phyloP scores from a whole-genome alignment of 2,113 vertebrate species.

The Ranitomeya variabilis region DNA sequence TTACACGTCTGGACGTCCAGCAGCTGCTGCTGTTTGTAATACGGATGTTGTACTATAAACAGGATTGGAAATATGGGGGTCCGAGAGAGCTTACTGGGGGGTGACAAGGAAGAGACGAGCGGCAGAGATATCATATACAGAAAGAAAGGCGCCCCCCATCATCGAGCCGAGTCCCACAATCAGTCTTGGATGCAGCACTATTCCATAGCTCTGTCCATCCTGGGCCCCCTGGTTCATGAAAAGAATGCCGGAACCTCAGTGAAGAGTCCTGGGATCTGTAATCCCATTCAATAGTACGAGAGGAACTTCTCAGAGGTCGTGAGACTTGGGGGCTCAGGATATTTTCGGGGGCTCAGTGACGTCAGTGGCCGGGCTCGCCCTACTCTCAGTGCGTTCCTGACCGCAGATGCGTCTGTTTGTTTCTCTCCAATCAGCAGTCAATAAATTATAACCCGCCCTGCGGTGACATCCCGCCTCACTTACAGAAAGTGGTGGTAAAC shows the following conservation, averaged over 20 bases:
- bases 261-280: not conserved
- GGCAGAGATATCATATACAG: too few species aligned
- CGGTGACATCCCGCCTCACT: not conserved
- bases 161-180: too few species aligned
- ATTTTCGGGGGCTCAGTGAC: too few species aligned
- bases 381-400: not conserved
- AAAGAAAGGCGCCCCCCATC: too few species aligned
- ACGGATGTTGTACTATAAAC: not conserved
- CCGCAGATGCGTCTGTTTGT: slow-evolving; percentile 26
- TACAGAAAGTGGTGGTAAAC: not conserved
- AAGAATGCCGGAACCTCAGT: not conserved
- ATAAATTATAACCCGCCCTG: not conserved
- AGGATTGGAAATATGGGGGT: not conserved
- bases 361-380: not conserved
- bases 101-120: too few species aligned
- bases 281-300: not conserved
- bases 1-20: not conserved
- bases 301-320: too few species aligned
- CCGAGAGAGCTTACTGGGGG: not conserved
- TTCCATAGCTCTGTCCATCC: not conserved
- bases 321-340: too few species aligned
- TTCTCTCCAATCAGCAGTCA: not conserved
- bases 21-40: not conserved
- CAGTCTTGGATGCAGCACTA: not conserved
- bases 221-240: not conserved